Conservation (phyloP, 2,888 invertebrate species). For the Macrosoma leucophasiata region DNA sequence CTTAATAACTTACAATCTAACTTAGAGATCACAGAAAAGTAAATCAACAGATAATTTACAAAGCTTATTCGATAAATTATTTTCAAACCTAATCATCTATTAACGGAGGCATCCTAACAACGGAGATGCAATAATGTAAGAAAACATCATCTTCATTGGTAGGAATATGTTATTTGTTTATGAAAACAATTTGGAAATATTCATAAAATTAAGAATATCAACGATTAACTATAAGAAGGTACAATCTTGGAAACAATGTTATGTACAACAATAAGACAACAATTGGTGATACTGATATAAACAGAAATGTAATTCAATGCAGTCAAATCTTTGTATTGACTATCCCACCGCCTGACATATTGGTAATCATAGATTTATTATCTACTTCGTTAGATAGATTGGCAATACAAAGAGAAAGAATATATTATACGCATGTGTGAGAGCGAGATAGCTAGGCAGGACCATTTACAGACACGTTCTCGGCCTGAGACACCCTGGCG, state of each 20-base stretch:
- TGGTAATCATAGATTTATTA: too few relatives aligned
- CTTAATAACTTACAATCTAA: slow-evolving; percentile 57
- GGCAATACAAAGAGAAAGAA: too few relatives aligned
- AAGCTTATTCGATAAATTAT: slow-evolving; percentile 41
- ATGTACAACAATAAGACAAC: slow-evolving; percentile 22
- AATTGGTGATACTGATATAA: slow-evolving; percentile 27
- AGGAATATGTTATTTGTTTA: slow-evolving; percentile 31
- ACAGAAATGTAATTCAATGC: slow-evolving; percentile 55
- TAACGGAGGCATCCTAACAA: slow-evolving; percentile 28
- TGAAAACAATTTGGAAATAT: slow-evolving; percentile 36
- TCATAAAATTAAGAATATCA: slow-evolving; percentile 57
- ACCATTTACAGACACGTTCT: too few relatives aligned
- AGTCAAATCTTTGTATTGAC: slow-evolving; percentile 70
- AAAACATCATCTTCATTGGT: slow-evolving; percentile 30
- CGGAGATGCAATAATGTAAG: slow-evolving; percentile 18
- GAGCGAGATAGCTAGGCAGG: too few relatives aligned
- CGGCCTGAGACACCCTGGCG: too few relatives aligned
- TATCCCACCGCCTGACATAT: slow-evolving; percentile 44
- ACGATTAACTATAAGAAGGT: slow-evolving; percentile 38
- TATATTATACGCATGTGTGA: too few relatives aligned
- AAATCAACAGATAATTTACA: slow-evolving; percentile 30
- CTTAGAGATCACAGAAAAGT: slow-evolving; percentile 58
- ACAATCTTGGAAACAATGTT: not conserved
- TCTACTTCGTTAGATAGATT: too few relatives aligned
- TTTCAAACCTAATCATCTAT: slow-evolving; percentile 19